Evolutionary conservation across 2,797 vertebrate genomes (phyloP), one percentile per base, ranked within the genome.

Genomic region (Perdix hodgsoniae): DNA sequence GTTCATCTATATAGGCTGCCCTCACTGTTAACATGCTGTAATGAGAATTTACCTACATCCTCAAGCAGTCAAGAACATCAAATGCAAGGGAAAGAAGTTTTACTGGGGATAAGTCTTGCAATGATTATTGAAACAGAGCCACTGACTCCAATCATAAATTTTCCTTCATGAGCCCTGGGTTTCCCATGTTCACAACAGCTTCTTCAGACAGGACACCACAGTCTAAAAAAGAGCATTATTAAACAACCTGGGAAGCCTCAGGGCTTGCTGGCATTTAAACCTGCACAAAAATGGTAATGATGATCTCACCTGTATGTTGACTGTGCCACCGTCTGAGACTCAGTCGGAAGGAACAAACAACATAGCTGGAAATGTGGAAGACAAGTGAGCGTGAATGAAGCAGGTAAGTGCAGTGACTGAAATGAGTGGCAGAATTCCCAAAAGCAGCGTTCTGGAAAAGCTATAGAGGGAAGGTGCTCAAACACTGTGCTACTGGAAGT

Each of bases 151-250:
- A 22, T 76, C 27, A 27, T 23, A 71, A 8, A 11, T 88, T 83
- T 86, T 64, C 56, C 66, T 9, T 88, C 56, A 33, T 14, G 14
- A 79, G 21, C 57, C 44, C 57, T 80, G 31, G 31, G 49, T 85
- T 93, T 90, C 33, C 57, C 73, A 23, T 11, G 65, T 86, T 94
- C 83, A 73, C 70, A 91, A 60, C 39, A 82, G 8, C 44, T 86
- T 49, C 74, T 84, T 86, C 82, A 76, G 26, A 47, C 11, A 76
- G 22, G 27, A 15, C 64, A 88, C 42, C 67, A 61, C 35, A 81
- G 16, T 63, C 54, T 88, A 40, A 82, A 91, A 92, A 67, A 21
- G 14, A 65, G 4, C 18, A 45, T 67, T 93, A 37, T 7, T 71
- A 84, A 93, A 59, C 16, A 86, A 52, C 16, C 23, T 31, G 8